Conservation (phyloP, 2,797 vertebrate species). For the Liparis tanakae region DNA sequence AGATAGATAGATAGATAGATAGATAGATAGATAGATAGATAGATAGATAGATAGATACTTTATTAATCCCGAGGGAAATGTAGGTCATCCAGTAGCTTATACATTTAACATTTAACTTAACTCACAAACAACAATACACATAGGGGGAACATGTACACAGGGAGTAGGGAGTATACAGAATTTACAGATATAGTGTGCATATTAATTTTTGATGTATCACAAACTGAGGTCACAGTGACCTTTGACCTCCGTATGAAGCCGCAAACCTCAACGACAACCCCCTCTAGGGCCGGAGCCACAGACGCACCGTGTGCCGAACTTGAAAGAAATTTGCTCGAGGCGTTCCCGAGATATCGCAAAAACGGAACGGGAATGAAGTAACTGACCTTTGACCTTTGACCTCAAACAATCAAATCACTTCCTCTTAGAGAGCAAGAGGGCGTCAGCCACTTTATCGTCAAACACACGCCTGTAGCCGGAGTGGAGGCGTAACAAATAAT, state of each 20-base stretch:
- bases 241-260: background rate
- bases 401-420: background rate
- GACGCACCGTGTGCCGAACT: background rate
- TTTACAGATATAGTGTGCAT: too few species aligned
- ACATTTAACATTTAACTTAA: too few species aligned
- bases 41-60: too few species aligned
- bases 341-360: background rate
- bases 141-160: too few species aligned
- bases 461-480: background rate
- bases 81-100: too few species aligned
- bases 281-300: background rate
- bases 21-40: too few species aligned
- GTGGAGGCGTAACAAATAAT: background rate
- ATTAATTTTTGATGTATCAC: background rate
- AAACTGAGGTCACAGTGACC: background rate
- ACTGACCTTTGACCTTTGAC: background rate
- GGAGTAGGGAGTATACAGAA: too few species aligned
- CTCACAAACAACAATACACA: too few species aligned
- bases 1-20: too few species aligned
- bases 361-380: background rate
- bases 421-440: fast-evolving
- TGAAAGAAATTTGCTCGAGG: background rate
- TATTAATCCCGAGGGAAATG: too few species aligned
- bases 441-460: background rate
- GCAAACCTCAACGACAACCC: too few species aligned